These are phyloP conservation scores for Latrodectus elegans DNA, from an alignment of 2,888 invertebrate species.

Conservation along the genomic window DNA sequence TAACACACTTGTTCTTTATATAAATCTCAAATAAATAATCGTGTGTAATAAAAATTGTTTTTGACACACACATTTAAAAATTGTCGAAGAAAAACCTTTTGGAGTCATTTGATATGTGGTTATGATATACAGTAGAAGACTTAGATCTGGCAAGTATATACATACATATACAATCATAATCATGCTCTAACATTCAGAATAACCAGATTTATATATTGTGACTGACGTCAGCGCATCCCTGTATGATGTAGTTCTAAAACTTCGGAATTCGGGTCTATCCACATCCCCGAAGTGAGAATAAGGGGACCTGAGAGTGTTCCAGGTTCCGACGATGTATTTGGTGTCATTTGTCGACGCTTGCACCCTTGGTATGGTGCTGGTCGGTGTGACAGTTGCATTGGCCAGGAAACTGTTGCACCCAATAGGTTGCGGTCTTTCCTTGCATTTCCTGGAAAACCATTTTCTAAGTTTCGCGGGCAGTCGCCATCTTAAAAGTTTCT, in stretches of 20 bases:
- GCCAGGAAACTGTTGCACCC: conserved; percentile 23
- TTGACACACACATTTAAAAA: no score
- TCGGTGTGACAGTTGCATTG: background rate
- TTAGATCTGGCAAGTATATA: no score
- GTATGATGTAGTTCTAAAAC: conserved; percentile 41
- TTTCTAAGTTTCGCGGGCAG: conserved; percentile 8
- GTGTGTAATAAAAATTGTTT: no score
- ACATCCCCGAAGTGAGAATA: conserved; percentile 19
- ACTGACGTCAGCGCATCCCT: conserved; percentile 52
- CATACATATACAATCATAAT: background rate
- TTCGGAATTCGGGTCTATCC: conserved; percentile 29
- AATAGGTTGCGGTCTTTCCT: conserved; percentile 27
- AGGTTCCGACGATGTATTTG: conserved; percentile 22
- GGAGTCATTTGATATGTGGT: no score
- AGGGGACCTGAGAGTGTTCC: conserved; percentile 48
- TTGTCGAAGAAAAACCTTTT: no score
- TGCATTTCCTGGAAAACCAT: conserved; percentile 13
- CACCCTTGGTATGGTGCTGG: conserved; percentile 38
- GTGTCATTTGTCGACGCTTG: background rate
- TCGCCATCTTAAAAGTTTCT: conserved; percentile 8
- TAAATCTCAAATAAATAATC: no score
- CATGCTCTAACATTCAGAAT: conserved; percentile 53
- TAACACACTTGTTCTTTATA: no score
- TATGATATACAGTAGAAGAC: no score
- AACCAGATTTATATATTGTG: conserved; percentile 61